phyloP scores from a whole-genome alignment of 2,797 vertebrate species.

The Cichlasoma orientale region DNA sequence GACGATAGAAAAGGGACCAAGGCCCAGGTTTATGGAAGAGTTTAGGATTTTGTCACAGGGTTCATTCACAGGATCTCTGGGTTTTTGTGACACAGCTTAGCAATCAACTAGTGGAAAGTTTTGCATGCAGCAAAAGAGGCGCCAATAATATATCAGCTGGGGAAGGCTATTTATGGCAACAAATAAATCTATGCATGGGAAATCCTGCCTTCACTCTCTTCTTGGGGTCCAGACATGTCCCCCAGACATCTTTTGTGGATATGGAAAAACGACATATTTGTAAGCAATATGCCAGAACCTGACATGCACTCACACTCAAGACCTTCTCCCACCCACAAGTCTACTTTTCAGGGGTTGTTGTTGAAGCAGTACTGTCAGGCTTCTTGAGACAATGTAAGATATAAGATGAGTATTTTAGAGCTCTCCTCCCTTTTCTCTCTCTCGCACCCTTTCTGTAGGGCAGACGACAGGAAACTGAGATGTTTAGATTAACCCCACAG shows the following conservation, averaged over 20 bases:
- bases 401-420: slow-evolving; percentile 7
- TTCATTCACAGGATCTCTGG: slow-evolving; percentile 36
- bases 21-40: background rate
- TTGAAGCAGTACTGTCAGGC: slow-evolving; percentile 1
- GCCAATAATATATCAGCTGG: slow-evolving; percentile 48
- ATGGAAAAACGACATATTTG: slow-evolving; percentile 53
- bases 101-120: slow-evolving; percentile 55
- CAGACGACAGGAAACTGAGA: slow-evolving; percentile 70
- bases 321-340: slow-evolving; percentile 4
- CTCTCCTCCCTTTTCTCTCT: background rate
- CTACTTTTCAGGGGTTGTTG: slow-evolving; percentile 4
- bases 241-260: slow-evolving; percentile 9
- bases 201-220: slow-evolving; percentile 49
- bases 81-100: slow-evolving; percentile 23
- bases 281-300: slow-evolving; percentile 2
- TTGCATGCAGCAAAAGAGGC: slow-evolving; percentile 40
- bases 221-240: slow-evolving; percentile 26
- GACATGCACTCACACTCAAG: slow-evolving; percentile 15
- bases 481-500: slow-evolving; percentile 76
- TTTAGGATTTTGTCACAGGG: background rate
- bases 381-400: slow-evolving; percentile 14
- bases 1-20: background rate
- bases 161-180: slow-evolving; percentile 58
- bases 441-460: slow-evolving; percentile 9
- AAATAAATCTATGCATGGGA: slow-evolving; percentile 59